Base-by-base conservation (phyloP, 2,888 invertebrate species). In the Bembecia ichneumoniformis region DNA sequence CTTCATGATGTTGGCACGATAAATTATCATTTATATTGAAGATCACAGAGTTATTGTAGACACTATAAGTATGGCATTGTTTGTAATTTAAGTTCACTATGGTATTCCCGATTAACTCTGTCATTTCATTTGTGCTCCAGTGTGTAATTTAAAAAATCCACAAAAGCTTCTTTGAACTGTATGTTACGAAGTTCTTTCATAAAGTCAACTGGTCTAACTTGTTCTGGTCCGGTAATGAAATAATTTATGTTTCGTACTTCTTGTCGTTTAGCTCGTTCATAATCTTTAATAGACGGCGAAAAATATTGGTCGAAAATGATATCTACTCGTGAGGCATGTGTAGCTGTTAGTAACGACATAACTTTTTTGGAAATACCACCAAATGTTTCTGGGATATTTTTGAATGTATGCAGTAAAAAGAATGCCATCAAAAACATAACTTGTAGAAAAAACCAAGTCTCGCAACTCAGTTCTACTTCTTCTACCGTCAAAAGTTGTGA, bases 241-340 rank as follows among this genome's bases (percentile, higher is more conserved):
- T 43, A 50, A 44, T 50, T 35, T 35, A 48, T 51, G 45, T 35
- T 51, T 48, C 45, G 35, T 46, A 36, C 46, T 46, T 51, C 51
- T 13, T 48, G 45, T 45, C 51, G 45, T 51, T 45, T n/a, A 20
- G 16, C 28, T 46, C 51, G 51, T 48, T 51, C n/a, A 51, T 51
- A 51, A 51, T 51, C 51, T 48, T 48, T 48, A 45, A 51, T 51
- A 35, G 51, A 51, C 36, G 51, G 51, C 35, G 45, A 48, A 36
- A 51, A 51, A 35, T 51, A 51, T 46, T 51, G 51, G 16, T 51
- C 51, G 48, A 48, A 51, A 51, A 51, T 35, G n/a, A 51, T 48
- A 13, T 50, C 47, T 43, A 50, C 45, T 43, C 47, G 47, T 47
- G 43, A 16, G 20, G 50, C 50, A 35, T 50, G 28, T 43, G 44